phyloP scores from a whole-genome alignment of 2,888 invertebrate genomes.

The Erebia ligea region DNA sequence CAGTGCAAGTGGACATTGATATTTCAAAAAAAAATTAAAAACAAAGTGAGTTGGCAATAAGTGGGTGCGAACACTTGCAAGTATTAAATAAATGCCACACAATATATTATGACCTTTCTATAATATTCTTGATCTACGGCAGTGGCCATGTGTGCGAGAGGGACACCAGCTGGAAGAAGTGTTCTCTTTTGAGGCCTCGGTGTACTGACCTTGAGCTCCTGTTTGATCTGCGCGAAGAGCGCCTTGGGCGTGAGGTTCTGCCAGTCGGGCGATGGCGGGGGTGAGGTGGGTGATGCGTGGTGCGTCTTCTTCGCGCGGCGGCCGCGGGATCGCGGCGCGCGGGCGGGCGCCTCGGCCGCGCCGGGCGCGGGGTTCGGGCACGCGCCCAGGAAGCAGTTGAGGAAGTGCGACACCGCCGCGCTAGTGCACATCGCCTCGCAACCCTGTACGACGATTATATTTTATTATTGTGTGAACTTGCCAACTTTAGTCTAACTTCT shows the following conservation, averaged over 20 bases:
- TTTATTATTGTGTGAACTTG: neutral
- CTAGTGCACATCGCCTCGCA: constrained; percentile 96
- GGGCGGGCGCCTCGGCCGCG: constrained; percentile 63
- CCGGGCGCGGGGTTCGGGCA: constrained; percentile 84
- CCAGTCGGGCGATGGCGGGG: constrained; percentile 87
- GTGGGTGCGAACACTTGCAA: too few relatives aligned
- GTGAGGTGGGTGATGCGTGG: constrained; percentile 50
- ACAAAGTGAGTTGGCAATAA: too few relatives aligned
- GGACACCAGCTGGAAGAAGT: too few relatives aligned
- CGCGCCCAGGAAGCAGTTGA: constrained; percentile 95
- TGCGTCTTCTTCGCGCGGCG: constrained; percentile 54
- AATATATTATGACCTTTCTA: too few relatives aligned
- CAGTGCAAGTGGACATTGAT: too few relatives aligned
- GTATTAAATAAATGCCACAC: too few relatives aligned
- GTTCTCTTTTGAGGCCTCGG: too few relatives aligned
- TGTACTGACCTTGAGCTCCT: constrained; percentile 85
- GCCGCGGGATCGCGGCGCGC: constrained; percentile 62
- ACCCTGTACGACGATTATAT: constrained; percentile 70
- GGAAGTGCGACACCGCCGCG: constrained; percentile 96
- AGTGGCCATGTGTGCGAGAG: too few relatives aligned
- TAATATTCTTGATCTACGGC: too few relatives aligned
- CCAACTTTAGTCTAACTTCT: too few relatives aligned
- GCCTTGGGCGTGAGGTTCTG: constrained; percentile 92
- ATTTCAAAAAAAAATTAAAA: too few relatives aligned
- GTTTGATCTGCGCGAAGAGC: constrained; percentile 94